Conservation (phyloP, 2,113 vertebrate genomes). For the Apaloderma vittatum region DNA sequence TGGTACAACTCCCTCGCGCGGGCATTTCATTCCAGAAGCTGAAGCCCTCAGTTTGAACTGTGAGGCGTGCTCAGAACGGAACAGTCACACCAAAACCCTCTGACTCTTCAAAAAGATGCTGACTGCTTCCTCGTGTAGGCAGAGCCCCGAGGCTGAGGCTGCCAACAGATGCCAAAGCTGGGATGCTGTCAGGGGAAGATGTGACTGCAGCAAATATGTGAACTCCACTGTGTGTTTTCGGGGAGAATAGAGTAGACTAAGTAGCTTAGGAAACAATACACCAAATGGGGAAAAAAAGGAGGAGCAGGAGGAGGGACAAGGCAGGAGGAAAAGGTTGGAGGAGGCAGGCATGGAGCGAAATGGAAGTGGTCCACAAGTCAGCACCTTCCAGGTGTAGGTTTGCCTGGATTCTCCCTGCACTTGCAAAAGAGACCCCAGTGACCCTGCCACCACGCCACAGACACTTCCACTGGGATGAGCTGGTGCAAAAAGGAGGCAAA, state of each 20-base stretch:
- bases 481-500: background rate
- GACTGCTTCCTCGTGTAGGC: background rate
- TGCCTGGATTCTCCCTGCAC: background rate
- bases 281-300: background rate
- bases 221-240: background rate
- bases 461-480: background rate
- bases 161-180: background rate
- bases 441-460: fast-evolving
- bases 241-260: background rate
- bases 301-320: background rate
- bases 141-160: background rate
- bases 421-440: background rate
- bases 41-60: background rate
- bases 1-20: fast-evolving
- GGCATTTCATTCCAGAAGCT: background rate
- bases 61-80: background rate
- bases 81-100: background rate
- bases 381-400: background rate
- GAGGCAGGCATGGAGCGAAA: background rate
- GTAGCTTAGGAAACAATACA: background rate
- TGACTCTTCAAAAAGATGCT: background rate
- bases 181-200: background rate
- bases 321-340: background rate
- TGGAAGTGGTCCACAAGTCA: background rate
- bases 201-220: background rate